Conservation (phyloP, 2,113 vertebrate genomes). For the Cyphomyrus discorhynchus region DNA sequence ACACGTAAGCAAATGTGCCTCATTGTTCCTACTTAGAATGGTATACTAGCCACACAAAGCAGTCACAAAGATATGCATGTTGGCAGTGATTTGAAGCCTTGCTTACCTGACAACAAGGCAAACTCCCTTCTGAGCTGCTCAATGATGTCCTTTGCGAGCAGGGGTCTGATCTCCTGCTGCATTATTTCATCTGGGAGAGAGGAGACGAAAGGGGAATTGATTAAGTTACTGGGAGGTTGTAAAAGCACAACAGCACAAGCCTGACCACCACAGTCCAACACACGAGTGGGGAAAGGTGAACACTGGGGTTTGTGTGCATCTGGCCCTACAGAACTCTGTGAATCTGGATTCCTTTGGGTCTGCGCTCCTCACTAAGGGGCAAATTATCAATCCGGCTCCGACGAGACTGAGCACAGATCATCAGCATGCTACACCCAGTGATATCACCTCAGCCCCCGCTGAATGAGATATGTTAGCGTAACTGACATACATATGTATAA, state of each 20-base stretch:
- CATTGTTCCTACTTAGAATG: background rate
- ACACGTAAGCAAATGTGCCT: background rate
- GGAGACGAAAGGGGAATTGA: background rate
- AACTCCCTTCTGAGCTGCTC: constrained; percentile 92
- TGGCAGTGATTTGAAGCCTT: background rate
- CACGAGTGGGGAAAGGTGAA: background rate
- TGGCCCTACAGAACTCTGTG: background rate
- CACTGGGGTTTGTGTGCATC: background rate
- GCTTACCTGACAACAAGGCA: constrained; percentile 85
- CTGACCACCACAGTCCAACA: background rate
- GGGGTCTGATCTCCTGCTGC: constrained; percentile 91
- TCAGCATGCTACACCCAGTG: background rate
- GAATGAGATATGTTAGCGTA: no score
- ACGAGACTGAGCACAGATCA: background rate
- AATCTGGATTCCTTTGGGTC: background rate
- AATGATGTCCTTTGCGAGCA: constrained; percentile 86
- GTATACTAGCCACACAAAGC: background rate
- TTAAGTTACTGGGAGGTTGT: background rate
- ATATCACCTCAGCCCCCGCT: no score
- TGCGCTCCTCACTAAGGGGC: background rate
- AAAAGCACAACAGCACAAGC: background rate
- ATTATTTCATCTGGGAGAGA: constrained; percentile 87
- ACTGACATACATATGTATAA: background rate
- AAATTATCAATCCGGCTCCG: background rate
- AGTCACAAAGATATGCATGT: background rate